phyloP scores from a whole-genome alignment of 2,113 vertebrate species.

The Hemibagrus wyckioides region DNA sequence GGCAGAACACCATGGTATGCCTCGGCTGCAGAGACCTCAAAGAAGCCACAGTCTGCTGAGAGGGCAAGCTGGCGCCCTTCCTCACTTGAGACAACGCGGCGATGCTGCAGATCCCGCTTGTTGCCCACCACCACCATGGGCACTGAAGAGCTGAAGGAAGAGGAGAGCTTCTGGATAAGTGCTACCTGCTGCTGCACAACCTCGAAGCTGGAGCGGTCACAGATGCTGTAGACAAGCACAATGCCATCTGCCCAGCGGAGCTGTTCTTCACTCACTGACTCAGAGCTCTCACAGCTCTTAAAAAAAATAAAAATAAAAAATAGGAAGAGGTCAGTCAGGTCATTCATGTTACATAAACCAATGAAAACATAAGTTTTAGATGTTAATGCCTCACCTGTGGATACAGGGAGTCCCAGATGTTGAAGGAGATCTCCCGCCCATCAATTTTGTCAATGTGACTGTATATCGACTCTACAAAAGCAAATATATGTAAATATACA shows the following conservation, averaged over 20 bases:
- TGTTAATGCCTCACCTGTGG: constrained; percentile 70
- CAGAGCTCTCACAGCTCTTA: constrained; percentile 57
- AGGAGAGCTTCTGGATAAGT: constrained; percentile 57
- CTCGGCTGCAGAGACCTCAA: constrained; percentile 70
- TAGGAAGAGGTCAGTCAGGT: not conserved
- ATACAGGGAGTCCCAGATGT: constrained; percentile 79
- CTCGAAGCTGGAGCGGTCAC: constrained; percentile 67
- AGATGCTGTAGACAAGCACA: constrained; percentile 71
- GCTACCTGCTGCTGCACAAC: constrained; percentile 64
- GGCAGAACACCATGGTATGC: constrained; percentile 65
- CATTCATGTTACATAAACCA: not conserved
- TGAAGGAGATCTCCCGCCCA: constrained; percentile 77
- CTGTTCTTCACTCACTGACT: constrained; percentile 63
- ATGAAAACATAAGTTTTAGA: not conserved
- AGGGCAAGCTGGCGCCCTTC: constrained; percentile 65
- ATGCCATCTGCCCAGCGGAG: constrained; percentile 70
- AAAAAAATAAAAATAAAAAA: too few relatives aligned
- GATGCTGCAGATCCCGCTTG: constrained; percentile 69
- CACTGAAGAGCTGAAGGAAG: constrained; percentile 4
- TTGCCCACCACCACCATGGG: constrained; percentile 68
- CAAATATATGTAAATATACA: not conserved
- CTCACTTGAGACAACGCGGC: constrained; percentile 61
- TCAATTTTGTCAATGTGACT: constrained; percentile 76
- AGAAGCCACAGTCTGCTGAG: constrained; percentile 62
- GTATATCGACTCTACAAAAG: constrained; percentile 77